phyloP scores from a whole-genome alignment of 1,140 invertebrate genomes.

The Drosophila nannoptera region DNA sequence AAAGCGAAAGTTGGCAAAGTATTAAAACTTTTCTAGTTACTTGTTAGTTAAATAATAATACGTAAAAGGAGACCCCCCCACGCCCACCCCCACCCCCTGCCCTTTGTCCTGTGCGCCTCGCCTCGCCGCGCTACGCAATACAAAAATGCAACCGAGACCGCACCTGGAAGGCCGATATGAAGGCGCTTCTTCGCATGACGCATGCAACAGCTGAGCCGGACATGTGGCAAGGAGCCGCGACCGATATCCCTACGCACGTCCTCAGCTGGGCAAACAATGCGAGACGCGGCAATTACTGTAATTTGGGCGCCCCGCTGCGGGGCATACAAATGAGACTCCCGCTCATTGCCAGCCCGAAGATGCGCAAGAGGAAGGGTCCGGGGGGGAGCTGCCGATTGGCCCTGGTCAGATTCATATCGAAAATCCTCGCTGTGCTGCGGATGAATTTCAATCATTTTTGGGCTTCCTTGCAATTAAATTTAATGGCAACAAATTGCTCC shows the following conservation, averaged over 20 bases:
- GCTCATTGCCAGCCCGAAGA: not conserved
- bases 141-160: constrained; percentile 50
- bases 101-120: not conserved
- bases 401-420: too few species aligned
- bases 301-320: not conserved
- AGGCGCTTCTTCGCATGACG: not conserved
- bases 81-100: constrained; percentile 40
- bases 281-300: not conserved
- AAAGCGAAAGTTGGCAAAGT: constrained; percentile 70
- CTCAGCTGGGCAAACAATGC: not conserved
- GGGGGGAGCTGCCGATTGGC: too few species aligned
- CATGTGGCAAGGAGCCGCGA: not conserved
- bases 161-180: constrained; percentile 39
- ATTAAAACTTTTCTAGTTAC: constrained; percentile 75
- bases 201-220: constrained; percentile 24
- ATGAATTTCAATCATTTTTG: not conserved
- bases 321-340: not conserved
- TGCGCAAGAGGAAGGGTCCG: not conserved
- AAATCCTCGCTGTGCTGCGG: not conserved
- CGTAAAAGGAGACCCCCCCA: too few species aligned
- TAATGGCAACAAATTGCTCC: not conserved
- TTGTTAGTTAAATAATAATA: constrained; percentile 76
- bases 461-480: not conserved
- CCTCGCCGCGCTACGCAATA: constrained; percentile 1
- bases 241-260: not conserved